Percentiles rank a stretch among this genome's conserved stretches.
These are phyloP conservation scores for Babyrousa celebensis DNA, from an alignment of 2,797 vertebrate species.

Conservation along the genomic window DNA sequence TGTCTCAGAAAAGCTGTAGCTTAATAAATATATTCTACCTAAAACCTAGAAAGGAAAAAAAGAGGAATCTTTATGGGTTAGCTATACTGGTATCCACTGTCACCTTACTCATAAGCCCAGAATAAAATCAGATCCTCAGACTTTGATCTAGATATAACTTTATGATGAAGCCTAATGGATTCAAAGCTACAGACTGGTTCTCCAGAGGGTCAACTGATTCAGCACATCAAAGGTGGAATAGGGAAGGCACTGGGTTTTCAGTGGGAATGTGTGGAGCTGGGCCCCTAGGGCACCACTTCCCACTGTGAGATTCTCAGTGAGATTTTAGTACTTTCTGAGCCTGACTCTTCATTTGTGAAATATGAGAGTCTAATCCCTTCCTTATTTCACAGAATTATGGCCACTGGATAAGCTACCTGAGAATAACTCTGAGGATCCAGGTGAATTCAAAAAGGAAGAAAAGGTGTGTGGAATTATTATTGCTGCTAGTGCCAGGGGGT, in stretches of 20 bases:
- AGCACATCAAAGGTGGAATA: background rate
- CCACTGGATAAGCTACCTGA: background rate
- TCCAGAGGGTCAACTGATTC: background rate
- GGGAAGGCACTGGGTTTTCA: background rate
- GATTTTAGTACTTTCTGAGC: background rate
- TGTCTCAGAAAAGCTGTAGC: background rate
- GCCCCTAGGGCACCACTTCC: background rate
- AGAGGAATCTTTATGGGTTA: background rate
- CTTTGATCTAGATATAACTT: background rate
- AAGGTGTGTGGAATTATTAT: background rate
- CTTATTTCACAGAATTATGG: background rate
- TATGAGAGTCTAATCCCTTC: background rate
- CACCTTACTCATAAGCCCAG: background rate
- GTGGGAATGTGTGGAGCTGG: background rate
- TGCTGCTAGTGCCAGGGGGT: background rate
- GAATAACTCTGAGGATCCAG: background rate
- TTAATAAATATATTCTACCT: background rate
- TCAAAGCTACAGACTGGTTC: background rate
- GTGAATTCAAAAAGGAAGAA: background rate
- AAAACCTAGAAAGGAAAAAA: slow-evolving; percentile 13
- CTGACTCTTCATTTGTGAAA: background rate
- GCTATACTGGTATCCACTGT: background rate
- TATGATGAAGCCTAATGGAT: background rate
- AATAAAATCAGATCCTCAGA: background rate
- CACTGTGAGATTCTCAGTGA: background rate